Conservation (phyloP, 2,113 vertebrate genomes). For the Felis catus region F.catus_Fca126_mat1.0 CM031415.1:117864501-117865000, state of each 20-base stretch:
- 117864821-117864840: background rate
- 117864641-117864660: background rate
- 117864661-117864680: background rate
- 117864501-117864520: background rate
- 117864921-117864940: too few relatives aligned
- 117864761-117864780: background rate
- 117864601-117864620: background rate
- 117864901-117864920: background rate
- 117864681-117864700: background rate
- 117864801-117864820: background rate
- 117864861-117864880: background rate
- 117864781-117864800: background rate
- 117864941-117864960: background rate
- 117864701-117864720: background rate
- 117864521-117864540: background rate
- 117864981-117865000: background rate
- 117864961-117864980: conserved; percentile 10
- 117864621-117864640: background rate
- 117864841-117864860: background rate
- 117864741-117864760: background rate
- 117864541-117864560: background rate
- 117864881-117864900: background rate
- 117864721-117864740: background rate
- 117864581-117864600: background rate
- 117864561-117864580: background rate